Evolutionary conservation across 2,113 vertebrate genomes (phyloP).

Genomic region (Macaca mulatta): DNA sequence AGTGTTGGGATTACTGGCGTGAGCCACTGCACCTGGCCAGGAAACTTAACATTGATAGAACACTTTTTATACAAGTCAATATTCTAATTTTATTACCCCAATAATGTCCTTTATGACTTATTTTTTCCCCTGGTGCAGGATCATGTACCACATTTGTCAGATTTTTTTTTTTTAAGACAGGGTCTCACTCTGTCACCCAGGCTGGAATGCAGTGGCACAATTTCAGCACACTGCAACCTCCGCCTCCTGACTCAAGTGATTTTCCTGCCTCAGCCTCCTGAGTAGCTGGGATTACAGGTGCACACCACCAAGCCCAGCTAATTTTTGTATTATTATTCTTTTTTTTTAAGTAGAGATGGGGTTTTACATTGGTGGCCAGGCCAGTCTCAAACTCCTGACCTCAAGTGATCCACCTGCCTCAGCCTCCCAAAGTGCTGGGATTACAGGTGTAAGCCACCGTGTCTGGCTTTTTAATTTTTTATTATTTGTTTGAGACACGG

Average conservation of each 20-base stretch:
- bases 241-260: background rate
- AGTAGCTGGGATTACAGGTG: background rate
- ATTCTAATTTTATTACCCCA: background rate
- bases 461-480: background rate
- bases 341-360: background rate
- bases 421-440: background rate
- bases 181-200: background rate
- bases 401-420: background rate
- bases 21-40: background rate
- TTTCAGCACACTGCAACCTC: background rate
- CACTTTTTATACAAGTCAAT: background rate
- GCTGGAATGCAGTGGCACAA: background rate
- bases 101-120: background rate
- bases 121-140: background rate
- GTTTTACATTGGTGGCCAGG: background rate
- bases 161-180: background rate
- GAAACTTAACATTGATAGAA: background rate
- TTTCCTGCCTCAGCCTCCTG: background rate
- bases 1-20: no score
- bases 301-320: rapidly evolving
- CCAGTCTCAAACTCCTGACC: background rate
- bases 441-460: background rate
- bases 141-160: background rate
- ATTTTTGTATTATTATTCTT: background rate
- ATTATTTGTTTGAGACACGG: background rate